phyloP scores from a whole-genome alignment of 2,888 invertebrate species.

The Cerceris rybyensis region DNA sequence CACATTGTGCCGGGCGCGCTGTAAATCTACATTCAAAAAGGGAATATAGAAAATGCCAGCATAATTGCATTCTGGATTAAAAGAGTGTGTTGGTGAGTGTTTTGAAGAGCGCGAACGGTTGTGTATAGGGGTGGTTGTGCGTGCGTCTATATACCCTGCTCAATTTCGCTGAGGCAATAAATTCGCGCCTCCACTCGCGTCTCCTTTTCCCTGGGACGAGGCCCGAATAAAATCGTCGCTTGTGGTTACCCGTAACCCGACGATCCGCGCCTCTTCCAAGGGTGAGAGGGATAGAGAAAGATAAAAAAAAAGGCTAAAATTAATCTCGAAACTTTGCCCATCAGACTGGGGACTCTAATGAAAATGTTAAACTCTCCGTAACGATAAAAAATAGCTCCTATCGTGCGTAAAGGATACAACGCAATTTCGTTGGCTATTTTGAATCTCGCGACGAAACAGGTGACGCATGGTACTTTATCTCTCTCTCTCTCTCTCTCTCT shows the following conservation, averaged over 20 bases:
- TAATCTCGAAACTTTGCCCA: constrained; percentile 38
- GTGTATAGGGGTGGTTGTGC: background rate
- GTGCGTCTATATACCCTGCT: constrained; percentile 38
- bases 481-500: too few relatives aligned
- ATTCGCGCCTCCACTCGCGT: constrained; percentile 31
- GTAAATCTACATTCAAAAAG: constrained; percentile 61
- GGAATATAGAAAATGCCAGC: constrained; percentile 58
- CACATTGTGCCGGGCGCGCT: constrained; percentile 52
- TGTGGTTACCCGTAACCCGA: background rate
- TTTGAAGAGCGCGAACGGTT: too few relatives aligned
- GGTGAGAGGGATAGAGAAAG: too few relatives aligned
- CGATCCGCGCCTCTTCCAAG: background rate
- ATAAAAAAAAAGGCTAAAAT: constrained; percentile 26
- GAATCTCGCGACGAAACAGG: background rate
- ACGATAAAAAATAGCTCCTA: background rate
- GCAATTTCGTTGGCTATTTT: constrained; percentile 21
- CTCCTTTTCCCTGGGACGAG: constrained; percentile 3
- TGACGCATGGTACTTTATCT: background rate
- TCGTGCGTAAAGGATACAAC: background rate
- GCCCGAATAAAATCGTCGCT: constrained; percentile 43
- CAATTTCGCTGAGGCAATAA: constrained; percentile 56
- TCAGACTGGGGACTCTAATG: background rate
- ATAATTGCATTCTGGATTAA: constrained; percentile 61
- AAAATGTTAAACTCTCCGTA: constrained; percentile 7
- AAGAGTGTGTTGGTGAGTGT: constrained; percentile 31